These are phyloP conservation scores for Anas bernieri DNA, from an alignment of 2,797 vertebrate species.

Conservation along the genomic window DNA sequence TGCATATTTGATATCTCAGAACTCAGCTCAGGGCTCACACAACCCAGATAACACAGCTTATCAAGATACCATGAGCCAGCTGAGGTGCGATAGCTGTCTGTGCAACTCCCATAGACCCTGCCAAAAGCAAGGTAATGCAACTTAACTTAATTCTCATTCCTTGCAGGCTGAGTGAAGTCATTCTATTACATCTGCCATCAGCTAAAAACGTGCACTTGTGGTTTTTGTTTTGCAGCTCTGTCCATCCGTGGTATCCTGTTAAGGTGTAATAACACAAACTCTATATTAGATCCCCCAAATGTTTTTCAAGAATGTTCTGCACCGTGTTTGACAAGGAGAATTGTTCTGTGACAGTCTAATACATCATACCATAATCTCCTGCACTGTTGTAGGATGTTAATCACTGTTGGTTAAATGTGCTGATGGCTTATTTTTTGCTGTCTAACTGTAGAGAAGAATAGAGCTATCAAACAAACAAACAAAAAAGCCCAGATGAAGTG, in stretches of 20 bases:
- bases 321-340: background rate
- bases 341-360: background rate
- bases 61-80: background rate
- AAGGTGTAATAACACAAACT: background rate
- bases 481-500: background rate
- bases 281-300: background rate
- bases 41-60: fast-evolving
- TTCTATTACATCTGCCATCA: background rate
- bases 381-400: background rate
- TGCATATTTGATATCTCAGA: fast-evolving
- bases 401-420: background rate
- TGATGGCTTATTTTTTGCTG: background rate
- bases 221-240: background rate
- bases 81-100: background rate
- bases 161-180: background rate
- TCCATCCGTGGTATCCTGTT: background rate
- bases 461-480: background rate
- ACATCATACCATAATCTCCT: background rate
- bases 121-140: background rate
- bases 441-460: background rate
- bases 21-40: background rate
- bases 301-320: background rate
- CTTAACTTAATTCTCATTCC: background rate
- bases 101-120: background rate
- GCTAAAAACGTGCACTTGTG: fast-evolving